Base-by-base conservation (phyloP, 2,888 invertebrate species). In the Molorchus minor region DNA sequence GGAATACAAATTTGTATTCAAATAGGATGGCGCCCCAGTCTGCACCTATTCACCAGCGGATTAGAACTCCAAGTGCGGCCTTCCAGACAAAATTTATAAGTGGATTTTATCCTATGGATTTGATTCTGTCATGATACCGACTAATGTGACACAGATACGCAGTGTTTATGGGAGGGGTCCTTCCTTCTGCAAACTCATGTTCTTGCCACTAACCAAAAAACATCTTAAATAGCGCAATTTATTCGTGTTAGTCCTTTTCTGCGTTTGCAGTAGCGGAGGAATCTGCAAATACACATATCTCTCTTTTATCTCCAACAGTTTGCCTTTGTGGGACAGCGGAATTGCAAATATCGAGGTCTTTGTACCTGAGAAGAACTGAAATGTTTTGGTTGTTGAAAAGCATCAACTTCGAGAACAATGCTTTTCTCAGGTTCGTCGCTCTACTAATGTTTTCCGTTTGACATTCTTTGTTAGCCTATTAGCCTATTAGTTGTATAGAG, bases 141-240 rank as follows among this genome's bases (percentile, higher is more conserved):
- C 40, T 52, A 52, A 52, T 52, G 51, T 40, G 51, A 41, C 51
- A 25, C 29, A 40, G 51, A 52, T 52, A 52, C 51, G 51, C 16
- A 40, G 51, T 52, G 51, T 52, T 52, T 52, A 52, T 52, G 51
- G 40, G 40, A 15, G 40, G 40, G 29, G 51, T 52, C 20, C 15
- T 19, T 15, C 5, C 20, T 19, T 41, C n/a, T 16, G 7, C 4
- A 41, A 41, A 12, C 41, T 20, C 41, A 41, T 40, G 25, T 41
- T 17, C 17, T 46, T 8, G 12, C 43, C n/a, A 25, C 21, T 40
- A 21, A 38, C 21, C 40, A 16, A 29, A 52, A 36, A 40, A 21
- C 12, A 13, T 10, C 35, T 36, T 33, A 25, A 40, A 52, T 52
- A 8, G 51, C 21, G 29, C 12, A 40, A 40, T 52, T 52, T 52